A percentile compares a stretch with the other conserved stretches of the same genome.
Evolutionary conservation across 2,113 vertebrate genomes (phyloP).

Genomic region (Plestiodon gilberti): DNA sequence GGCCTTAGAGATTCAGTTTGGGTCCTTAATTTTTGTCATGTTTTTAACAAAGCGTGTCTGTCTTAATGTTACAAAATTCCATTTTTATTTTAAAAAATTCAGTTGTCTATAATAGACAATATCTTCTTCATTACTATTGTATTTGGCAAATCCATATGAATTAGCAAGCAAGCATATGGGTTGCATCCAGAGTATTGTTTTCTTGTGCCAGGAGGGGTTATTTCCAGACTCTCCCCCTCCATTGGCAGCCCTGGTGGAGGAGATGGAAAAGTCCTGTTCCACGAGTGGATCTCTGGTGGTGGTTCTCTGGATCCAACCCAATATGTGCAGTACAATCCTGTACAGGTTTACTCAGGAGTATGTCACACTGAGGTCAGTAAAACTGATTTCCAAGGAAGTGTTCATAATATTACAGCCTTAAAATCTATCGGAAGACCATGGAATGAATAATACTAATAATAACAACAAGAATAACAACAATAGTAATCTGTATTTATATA

Average conservation of each 20-base stretch:
- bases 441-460: not conserved
- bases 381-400: not conserved
- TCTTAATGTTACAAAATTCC: not conserved
- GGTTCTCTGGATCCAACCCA: too few relatives aligned
- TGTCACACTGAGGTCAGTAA: too few relatives aligned
- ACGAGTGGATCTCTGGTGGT: too few relatives aligned
- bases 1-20: not conserved
- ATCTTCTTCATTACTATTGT: not conserved
- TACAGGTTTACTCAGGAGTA: not conserved
- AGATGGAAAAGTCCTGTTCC: too few relatives aligned
- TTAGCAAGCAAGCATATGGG: not conserved
- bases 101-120: not conserved
- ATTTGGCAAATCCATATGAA: not conserved
- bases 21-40: fast-evolving
- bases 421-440: not conserved
- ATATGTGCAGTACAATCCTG: not conserved
- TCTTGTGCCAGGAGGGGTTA: too few relatives aligned
- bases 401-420: not conserved
- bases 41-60: not conserved
- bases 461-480: too few relatives aligned
- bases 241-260: too few relatives aligned
- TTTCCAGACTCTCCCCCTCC: too few relatives aligned
- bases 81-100: not conserved
- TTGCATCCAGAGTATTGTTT: too few relatives aligned
- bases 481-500: too few relatives aligned